A percentile compares a stretch with the other conserved stretches of the same genome.
Evolutionary conservation across 2,888 invertebrate species (phyloP).

Genomic region (Phytoseiulus persimilis): DNA sequence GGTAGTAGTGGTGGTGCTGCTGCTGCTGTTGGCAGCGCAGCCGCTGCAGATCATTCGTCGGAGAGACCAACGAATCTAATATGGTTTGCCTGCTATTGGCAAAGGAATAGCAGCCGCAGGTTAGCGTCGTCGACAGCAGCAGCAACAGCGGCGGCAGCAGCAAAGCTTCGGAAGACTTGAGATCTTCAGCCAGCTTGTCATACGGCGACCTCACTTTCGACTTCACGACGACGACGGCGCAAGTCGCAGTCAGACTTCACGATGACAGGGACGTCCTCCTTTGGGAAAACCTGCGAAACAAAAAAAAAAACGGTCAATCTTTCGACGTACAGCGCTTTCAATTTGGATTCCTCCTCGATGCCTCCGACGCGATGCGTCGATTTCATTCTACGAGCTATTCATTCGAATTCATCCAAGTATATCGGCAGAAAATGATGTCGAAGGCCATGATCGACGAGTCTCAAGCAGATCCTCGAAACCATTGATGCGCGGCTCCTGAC

Average conservation of each 20-base stretch:
- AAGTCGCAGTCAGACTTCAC: not conserved
- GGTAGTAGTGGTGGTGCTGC: not conserved
- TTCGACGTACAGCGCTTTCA: too few species aligned
- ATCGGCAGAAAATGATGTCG: too few species aligned
- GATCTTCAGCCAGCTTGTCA: not conserved
- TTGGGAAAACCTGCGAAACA: not conserved
- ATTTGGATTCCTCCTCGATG: too few species aligned
- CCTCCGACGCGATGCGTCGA: too few species aligned
- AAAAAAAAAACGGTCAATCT: not conserved
- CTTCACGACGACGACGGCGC: too few species aligned
- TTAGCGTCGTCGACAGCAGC: not conserved
- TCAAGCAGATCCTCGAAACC: too few species aligned
- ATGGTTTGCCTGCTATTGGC: not conserved
- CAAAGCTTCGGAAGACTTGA: not conserved
- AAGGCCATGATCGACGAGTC: too few species aligned
- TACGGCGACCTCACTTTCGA: not conserved
- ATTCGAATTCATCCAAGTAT: too few species aligned
- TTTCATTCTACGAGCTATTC: too few species aligned
- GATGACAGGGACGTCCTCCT: not conserved
- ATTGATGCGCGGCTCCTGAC: too few species aligned
- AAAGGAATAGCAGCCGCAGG: not conserved
- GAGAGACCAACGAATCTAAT: conserved; percentile 5
- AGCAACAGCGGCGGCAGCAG: not conserved
- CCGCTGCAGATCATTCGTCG: not conserved
- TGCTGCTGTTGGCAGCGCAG: conserved; percentile 5